phyloP scores from a whole-genome alignment of 2,797 vertebrate genomes.

The Tachyglossus aculeatus region DNA sequence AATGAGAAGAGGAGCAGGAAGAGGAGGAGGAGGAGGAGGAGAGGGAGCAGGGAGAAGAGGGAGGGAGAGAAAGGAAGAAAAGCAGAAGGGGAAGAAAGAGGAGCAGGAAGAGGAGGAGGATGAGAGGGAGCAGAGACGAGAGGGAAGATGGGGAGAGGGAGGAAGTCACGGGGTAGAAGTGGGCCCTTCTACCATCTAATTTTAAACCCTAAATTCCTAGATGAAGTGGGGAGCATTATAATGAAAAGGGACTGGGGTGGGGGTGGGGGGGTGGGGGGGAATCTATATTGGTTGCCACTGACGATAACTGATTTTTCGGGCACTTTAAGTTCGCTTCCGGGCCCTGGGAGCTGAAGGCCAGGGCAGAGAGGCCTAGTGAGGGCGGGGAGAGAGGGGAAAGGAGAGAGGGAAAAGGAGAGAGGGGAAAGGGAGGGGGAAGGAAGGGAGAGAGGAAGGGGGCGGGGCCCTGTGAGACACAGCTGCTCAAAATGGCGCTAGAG shows the following conservation, averaged over 20 bases:
- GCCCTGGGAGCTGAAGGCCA: constrained; percentile 28
- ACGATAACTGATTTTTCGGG: background rate
- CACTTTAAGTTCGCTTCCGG: constrained; percentile 10
- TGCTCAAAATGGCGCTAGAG: constrained; percentile 86
- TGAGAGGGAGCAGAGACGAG: background rate
- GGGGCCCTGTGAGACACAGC: background rate
- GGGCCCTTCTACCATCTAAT: constrained; percentile 12
- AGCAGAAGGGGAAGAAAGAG: background rate
- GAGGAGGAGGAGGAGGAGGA: no score
- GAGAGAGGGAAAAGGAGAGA: background rate
- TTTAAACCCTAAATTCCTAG: constrained; percentile 38
- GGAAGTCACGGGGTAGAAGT: background rate
- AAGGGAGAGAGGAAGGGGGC: background rate
- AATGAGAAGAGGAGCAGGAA: no score
- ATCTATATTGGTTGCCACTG: background rate
- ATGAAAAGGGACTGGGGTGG: background rate
- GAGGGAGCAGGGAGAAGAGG: background rate
- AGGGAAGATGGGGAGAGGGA: background rate
- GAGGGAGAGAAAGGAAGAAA: background rate
- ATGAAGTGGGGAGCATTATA: constrained; percentile 10
- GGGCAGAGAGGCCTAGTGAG: background rate
- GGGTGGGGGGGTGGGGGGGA: background rate
- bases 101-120: background rate
- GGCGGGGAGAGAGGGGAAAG: background rate
- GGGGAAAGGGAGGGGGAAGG: background rate